These are phyloP conservation scores for Oncorhynchus tshawytscha DNA, from an alignment of 2,113 vertebrate species.

Conservation along the genomic window DNA sequence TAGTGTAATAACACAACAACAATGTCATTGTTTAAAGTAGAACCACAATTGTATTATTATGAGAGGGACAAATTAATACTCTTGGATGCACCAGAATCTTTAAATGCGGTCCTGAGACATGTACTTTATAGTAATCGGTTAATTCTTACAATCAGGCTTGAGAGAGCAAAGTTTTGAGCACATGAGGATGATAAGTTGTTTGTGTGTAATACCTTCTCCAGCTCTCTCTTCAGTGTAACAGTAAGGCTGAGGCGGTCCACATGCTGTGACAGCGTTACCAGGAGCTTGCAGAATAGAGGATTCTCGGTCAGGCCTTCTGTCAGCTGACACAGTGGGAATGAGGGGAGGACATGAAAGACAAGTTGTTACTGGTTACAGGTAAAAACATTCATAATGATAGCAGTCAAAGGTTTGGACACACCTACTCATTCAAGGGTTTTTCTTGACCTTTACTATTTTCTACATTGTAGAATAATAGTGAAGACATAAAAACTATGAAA, in stretches of 20 bases:
- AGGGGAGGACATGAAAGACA: slow-evolving; percentile 57
- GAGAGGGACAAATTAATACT: background rate
- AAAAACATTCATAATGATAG: background rate
- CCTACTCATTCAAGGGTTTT: too few relatives aligned
- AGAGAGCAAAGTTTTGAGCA: background rate
- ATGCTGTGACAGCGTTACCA: slow-evolving; percentile 73
- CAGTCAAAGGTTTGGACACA: too few relatives aligned
- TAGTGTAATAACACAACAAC: background rate
- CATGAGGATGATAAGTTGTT: background rate
- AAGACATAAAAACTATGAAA: too few relatives aligned
- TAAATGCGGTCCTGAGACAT: too few relatives aligned
- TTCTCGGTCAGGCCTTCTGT: slow-evolving; percentile 77
- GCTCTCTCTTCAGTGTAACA: slow-evolving; percentile 66
- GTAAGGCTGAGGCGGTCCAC: slow-evolving; percentile 78
- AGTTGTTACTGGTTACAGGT: background rate
- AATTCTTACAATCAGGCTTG: background rate
- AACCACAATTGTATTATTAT: background rate
- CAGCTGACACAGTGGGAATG: slow-evolving; percentile 74
- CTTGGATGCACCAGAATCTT: too few relatives aligned
- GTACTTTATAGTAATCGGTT: background rate
- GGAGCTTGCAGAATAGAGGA: slow-evolving; percentile 76
- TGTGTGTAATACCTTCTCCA: slow-evolving; percentile 74
- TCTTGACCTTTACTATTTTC: too few relatives aligned
- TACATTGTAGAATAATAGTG: too few relatives aligned
- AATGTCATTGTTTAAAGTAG: too few relatives aligned